phyloP scores from a whole-genome alignment of 2,113 vertebrate genomes.

The Petroica traversi region DNA sequence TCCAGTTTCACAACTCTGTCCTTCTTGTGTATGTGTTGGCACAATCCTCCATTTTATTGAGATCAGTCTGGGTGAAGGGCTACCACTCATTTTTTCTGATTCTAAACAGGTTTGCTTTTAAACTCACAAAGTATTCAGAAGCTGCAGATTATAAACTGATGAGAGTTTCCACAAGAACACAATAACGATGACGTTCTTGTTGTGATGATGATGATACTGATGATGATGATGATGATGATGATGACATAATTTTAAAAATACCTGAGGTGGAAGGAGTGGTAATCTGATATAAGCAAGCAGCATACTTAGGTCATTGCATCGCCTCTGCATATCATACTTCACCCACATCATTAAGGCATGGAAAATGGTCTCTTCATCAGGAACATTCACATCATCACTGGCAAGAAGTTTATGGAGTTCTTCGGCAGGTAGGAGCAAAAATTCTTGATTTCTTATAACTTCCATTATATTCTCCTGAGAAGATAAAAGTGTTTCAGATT shows the following conservation, averaged over 20 bases:
- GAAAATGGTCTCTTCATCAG: constrained; percentile 83
- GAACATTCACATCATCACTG: constrained; percentile 83
- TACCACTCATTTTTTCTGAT: neutral
- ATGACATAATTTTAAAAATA: constrained; percentile 22
- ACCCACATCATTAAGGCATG: constrained; percentile 85
- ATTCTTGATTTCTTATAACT: constrained; percentile 83
- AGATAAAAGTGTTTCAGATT: constrained; percentile 34
- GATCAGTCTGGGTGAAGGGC: neutral
- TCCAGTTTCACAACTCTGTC: neutral
- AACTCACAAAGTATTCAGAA: neutral
- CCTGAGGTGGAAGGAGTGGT: constrained; percentile 81
- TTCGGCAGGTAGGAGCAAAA: constrained; percentile 79
- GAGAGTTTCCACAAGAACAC: neutral
- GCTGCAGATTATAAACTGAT: neutral
- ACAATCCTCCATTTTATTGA: neutral
- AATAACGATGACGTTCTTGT: fast-evolving
- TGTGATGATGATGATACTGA: neutral
- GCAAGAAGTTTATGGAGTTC: constrained; percentile 81
- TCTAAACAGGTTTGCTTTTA: neutral
- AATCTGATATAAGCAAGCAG: constrained; percentile 80
- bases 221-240: neutral
- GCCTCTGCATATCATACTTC: constrained; percentile 75
- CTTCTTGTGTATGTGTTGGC: neutral
- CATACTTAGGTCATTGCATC: constrained; percentile 77
- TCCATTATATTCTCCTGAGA: constrained; percentile 83